Evolutionary conservation across 2,888 invertebrate species (phyloP), one percentile per base, ranked within the genome.

Genomic region (Limnephilus auricula): DNA sequence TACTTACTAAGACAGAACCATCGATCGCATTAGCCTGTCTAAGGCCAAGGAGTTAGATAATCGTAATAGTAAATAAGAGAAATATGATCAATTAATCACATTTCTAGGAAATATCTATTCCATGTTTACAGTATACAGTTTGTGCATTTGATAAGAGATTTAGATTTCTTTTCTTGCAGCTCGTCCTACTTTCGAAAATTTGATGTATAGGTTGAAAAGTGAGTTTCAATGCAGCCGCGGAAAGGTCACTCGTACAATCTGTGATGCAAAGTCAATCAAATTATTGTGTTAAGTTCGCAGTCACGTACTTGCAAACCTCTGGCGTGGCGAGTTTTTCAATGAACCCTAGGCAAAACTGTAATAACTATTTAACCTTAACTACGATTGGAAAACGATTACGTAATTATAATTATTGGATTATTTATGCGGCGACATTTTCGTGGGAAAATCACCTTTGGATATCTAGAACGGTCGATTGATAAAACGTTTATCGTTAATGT

Each of bases 211-310:
- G 80, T 82, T 82, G 80, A 31, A 82, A 82, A 32, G 31, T 32
- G 15, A 82, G 31, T 84, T 84, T 37, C 84, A 37, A 37, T 84
- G n/a, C 84, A 37, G 65, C n/a, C 37, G 25, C 37, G 13, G 84
- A 84, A 34, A 84, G 37, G 84, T 34, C 84, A 25, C 84, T 15
- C 34, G 37, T 40, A 84, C n/a, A 84, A 40, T 84, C 84, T 84
- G 25, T 37, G 84, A 84, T 37, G 84, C 12, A 37, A 84, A 84
- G 84, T 84, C 84, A 84, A 84, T 84, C 84, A 84, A 84, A 84
- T 84, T 84, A 40, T 37, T 84, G n/a, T 37, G 34, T 6, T 84
- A 84, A 84, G 84, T 84, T 84, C 40, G 37, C 34, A 84, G 84
- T 32, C 32, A 32, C 32, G 84, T 40, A 84, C 84, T 37, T n/a